A percentile compares a stretch with the other conserved stretches of the same genome.
Conservation (phyloP, 2,888 invertebrate species). For the Lasius fuliginosus region DNA sequence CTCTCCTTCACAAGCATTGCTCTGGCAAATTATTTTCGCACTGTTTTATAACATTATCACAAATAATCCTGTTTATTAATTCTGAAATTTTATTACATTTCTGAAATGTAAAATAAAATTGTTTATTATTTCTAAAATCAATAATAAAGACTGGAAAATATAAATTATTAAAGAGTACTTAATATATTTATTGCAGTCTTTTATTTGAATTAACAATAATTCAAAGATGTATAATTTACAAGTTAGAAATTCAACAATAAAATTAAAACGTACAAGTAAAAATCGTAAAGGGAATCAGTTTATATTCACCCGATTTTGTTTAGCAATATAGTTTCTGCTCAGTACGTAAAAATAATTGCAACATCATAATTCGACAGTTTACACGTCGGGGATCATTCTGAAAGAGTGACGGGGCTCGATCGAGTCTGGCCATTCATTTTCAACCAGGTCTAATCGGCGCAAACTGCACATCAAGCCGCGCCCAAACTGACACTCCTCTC, state of each 20-base stretch:
- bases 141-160: background rate
- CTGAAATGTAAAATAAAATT: background rate
- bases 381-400: constrained; percentile 6
- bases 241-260: background rate
- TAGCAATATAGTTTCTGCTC: background rate
- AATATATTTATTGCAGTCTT: background rate
- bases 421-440: constrained; percentile 38
- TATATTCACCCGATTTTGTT: background rate
- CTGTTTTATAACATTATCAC: background rate
- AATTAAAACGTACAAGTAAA: background rate
- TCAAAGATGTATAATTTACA: background rate
- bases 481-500: constrained; percentile 77
- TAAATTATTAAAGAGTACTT: background rate
- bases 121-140: background rate
- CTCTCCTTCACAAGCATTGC: background rate
- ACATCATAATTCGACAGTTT: constrained; percentile 12
- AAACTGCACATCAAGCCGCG: constrained; percentile 71
- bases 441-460: constrained; percentile 65
- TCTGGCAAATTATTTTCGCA: background rate
- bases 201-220: background rate
- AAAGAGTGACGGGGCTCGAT: constrained; percentile 40
- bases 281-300: background rate
- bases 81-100: background rate
- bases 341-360: background rate
- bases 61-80: constrained; percentile 24